Conservation (phyloP, 2,113 vertebrate genomes). For the Calonectris borealis region DNA sequence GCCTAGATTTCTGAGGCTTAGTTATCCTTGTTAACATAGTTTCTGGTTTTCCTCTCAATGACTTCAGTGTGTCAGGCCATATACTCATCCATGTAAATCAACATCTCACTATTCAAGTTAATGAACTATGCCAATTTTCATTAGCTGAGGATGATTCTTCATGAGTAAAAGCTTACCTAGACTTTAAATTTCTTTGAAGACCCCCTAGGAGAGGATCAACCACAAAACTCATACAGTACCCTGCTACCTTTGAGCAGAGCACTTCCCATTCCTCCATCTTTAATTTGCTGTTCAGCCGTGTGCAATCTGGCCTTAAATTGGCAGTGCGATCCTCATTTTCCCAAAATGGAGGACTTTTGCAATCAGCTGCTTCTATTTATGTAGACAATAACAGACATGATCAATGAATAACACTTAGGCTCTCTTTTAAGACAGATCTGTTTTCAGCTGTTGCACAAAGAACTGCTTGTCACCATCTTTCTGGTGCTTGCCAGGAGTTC, state of each 20-base stretch:
- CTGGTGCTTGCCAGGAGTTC: background rate
- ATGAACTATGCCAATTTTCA: background rate
- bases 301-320: background rate
- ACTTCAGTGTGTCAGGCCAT: background rate
- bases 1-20: background rate
- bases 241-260: background rate
- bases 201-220: background rate
- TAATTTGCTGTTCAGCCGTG: background rate
- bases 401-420: background rate
- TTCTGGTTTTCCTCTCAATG: background rate
- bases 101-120: background rate
- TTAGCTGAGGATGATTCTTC: background rate
- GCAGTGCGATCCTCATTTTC: background rate
- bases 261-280: background rate
- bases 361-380: slow-evolving; percentile 26
- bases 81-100: background rate
- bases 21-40: background rate
- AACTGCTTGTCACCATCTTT: slow-evolving; percentile 6
- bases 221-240: background rate
- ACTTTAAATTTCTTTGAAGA: background rate
- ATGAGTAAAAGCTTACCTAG: background rate
- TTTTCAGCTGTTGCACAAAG: slow-evolving; percentile 14
- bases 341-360: slow-evolving; percentile 8
- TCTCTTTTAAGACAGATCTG: slow-evolving; percentile 20
- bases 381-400: slow-evolving; percentile 11